Evolutionary conservation across 1,140 invertebrate genomes (phyloP), one percentile per base, ranked within the genome.

Genomic region (Gryllus bimaculatus): DNA sequence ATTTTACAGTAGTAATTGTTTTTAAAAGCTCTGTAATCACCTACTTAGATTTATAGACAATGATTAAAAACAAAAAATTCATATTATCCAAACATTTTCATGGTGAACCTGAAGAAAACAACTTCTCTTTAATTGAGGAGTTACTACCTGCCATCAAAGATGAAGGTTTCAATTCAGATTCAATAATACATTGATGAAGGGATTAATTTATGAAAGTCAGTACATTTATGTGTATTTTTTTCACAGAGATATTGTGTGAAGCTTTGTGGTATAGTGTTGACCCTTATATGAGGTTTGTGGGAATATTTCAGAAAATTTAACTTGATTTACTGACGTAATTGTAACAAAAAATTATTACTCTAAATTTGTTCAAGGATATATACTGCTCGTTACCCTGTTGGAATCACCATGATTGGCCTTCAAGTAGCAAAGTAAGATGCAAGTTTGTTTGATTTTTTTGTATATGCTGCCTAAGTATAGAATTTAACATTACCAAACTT

Each of bases 181-280:
- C 26, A 74, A 74, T 74, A 74, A 20, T 74, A 8, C 8, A 15
- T 74, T 74, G 7, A 74, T 15, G 26, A 7, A 74, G 39, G 18
- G 20, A 74, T 74, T 8, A 74, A 74, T 74, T 10, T 20, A 74
- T 13, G 73, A 15, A 20, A n/a, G 0, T 47, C 48, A 76, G 8
- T 8, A 76, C 48, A 15, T 47, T 8, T 8, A 13, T n/a, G n/a
- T n/a, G n/a, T 47, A 47, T 8, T 13, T 39, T 76, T 76, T 76
- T 8, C 8, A 47, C 79, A 85, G 85, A 85, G 77, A 81, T 85
- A 54, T 75, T 85, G 7, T 81, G 80, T 75, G 81, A 85, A 81
- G 84, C 85, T n/a, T 81, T 82, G 66, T 85, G 81, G 76, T 79
- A 84, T 1, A 84, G 82, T 20, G 84, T 85, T 8, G 85, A 85